Evolutionary conservation across 2,113 vertebrate genomes (phyloP).

Genomic region (Salvelinus namaycush): DNA sequence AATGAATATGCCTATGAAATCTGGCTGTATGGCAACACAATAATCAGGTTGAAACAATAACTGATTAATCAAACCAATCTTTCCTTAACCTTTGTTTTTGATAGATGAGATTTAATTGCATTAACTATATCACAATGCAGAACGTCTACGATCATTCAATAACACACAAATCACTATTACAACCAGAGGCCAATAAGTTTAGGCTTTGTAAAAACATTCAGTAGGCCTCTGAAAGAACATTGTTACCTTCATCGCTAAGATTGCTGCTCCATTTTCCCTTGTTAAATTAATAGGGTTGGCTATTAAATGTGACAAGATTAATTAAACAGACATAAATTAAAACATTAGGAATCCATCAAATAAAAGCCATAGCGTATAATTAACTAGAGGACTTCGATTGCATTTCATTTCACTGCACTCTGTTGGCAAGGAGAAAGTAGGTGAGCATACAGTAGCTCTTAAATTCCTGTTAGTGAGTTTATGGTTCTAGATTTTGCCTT

Average conservation of each 20-base stretch:
- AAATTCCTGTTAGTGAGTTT: too few relatives aligned
- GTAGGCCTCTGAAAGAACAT: constrained; percentile 31
- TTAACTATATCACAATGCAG: too few relatives aligned
- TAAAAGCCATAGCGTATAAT: constrained; percentile 51
- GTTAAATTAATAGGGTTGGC: constrained; percentile 55
- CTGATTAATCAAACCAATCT: too few relatives aligned
- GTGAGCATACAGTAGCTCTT: too few relatives aligned
- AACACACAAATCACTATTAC: too few relatives aligned
- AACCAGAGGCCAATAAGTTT: constrained; percentile 7
- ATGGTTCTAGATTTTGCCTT: background rate
- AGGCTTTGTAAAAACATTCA: constrained; percentile 34
- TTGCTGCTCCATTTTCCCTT: constrained; percentile 35
- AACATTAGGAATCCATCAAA: constrained; percentile 64
- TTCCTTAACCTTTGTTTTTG: too few relatives aligned
- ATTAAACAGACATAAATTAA: constrained; percentile 64
- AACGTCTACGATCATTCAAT: too few relatives aligned
- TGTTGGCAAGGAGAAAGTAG: constrained; percentile 42
- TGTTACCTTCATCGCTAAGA: constrained; percentile 38
- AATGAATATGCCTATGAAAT: too few relatives aligned
- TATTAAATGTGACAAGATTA: constrained; percentile 67
- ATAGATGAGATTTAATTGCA: too few relatives aligned
- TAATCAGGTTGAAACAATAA: too few relatives aligned
- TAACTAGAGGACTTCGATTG: constrained; percentile 48
- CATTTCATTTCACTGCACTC: constrained; percentile 43
- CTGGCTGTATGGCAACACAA: too few relatives aligned